Evolutionary conservation across 2,113 vertebrate genomes (phyloP), one percentile per base, ranked within the genome.

Genomic region (Erythrolamprus reginae): DNA sequence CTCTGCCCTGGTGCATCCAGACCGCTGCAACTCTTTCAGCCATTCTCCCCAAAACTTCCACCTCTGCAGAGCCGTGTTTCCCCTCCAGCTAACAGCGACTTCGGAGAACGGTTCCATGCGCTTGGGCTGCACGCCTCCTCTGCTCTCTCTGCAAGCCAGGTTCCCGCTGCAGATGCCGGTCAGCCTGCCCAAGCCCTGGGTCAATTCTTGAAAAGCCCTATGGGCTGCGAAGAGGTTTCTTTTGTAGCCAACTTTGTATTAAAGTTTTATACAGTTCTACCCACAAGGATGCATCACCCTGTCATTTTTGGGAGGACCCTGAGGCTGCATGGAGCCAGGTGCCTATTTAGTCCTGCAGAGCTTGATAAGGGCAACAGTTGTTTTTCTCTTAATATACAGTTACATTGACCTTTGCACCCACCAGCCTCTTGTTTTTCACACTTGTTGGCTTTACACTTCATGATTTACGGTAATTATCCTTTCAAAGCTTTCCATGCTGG

Each of bases 231-330:
- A n/a, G 26, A 88, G 42, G 10, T 21, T 55, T n/a, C 38, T 89
- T 86, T 87, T 86, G 7, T 89, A 89, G 48, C 56, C 50, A 17
- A 38, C 33, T 95, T 95, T 92, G 42, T 93, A 94, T 95, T 95
- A 96, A 95, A 96, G 90, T 92, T 96, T 90, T 94, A 92, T 93
- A 84, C 87, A 12, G 65, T 95, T 96, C 94, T 92, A 86, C 51
- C 90, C 70, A 33, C 1, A 38, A 51, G 58, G 3, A 17, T 10
- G 10, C 24, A 10, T 10, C 33, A 45, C 2, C 77, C 17, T 47
- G 21, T 50, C 26, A 9, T 77, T 77, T 77, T 19, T 38, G n/a
- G 33, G 33, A 8, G 65, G 33, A 6, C 10, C 26, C 58, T 61
- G 58, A n/a, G n/a, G n/a, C 28, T 70, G 58, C 10, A 4, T 61